Evolutionary conservation across 2,888 invertebrate genomes (phyloP).

Genomic region (Troides helena): DNA sequence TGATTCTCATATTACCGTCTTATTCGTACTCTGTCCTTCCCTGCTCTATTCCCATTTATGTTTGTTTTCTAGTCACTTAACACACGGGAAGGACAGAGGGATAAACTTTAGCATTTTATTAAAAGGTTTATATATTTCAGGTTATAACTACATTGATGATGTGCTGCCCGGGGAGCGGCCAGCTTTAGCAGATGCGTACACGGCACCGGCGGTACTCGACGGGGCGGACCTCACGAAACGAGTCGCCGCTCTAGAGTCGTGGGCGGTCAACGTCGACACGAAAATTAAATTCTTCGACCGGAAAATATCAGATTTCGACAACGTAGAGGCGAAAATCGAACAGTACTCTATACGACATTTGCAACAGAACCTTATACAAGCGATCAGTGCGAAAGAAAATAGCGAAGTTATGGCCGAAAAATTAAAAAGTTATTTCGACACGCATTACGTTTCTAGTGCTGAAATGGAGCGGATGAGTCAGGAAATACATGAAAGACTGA

Average conservation of each 20-base stretch:
- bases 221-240: conserved; percentile 59
- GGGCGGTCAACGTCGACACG: conserved; percentile 74
- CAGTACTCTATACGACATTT: conserved; percentile 77
- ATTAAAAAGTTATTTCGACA: conserved; percentile 80
- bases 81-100: conserved; percentile 76
- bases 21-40: conserved; percentile 82
- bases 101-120: conserved; percentile 32
- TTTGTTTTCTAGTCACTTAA: conserved; percentile 33
- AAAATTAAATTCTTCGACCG: conserved; percentile 79
- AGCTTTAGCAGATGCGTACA: conserved; percentile 51
- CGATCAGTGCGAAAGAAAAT: conserved; percentile 69
- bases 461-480: conserved; percentile 76
- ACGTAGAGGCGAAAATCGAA: conserved; percentile 70
- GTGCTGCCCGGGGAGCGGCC: conserved; percentile 44
- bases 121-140: conserved; percentile 50
- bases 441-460: conserved; percentile 82
- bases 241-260: conserved; percentile 64
- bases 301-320: conserved; percentile 73
- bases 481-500: conserved; percentile 61
- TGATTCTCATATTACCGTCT: conserved; percentile 46
- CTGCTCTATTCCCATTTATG: conserved; percentile 55
- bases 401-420: conserved; percentile 66
- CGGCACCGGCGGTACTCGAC: conserved; percentile 55
- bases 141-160: conserved; percentile 55
- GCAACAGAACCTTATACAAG: conserved; percentile 77